Evolutionary conservation across 2,113 vertebrate genomes (phyloP).

Genomic region (Rhizomys pruinosus): DNA sequence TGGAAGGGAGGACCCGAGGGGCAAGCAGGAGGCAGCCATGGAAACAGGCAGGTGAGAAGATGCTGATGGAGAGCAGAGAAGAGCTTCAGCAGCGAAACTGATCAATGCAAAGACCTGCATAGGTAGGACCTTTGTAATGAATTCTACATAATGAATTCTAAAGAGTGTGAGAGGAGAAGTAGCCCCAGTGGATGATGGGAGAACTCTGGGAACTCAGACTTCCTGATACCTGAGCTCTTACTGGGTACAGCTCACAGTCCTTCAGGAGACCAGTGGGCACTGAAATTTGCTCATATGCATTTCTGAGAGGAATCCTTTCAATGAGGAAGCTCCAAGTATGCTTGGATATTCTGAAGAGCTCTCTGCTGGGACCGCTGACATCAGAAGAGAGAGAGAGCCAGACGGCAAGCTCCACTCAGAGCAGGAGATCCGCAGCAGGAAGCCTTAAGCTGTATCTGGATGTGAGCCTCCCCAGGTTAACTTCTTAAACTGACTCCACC

Average conservation of each 20-base stretch:
- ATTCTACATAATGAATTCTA: constrained; percentile 96
- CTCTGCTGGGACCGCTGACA: too few relatives aligned
- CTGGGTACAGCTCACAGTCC: constrained; percentile 92
- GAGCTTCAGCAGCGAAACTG: too few relatives aligned
- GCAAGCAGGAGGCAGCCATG: not conserved
- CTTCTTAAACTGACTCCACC: not conserved
- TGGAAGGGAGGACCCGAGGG: not conserved
- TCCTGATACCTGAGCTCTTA: constrained; percentile 95
- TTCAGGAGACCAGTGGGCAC: not conserved
- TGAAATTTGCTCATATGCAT: too few relatives aligned
- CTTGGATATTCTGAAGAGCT: not conserved
- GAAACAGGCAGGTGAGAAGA: not conserved
- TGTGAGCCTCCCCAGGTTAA: not conserved
- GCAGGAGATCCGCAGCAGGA: too few relatives aligned
- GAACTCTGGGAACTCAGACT: constrained; percentile 95
- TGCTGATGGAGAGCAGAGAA: not conserved
- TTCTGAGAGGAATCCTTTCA: not conserved
- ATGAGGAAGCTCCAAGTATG: not conserved
- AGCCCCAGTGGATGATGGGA: constrained; percentile 88
- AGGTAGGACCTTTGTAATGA: constrained; percentile 92
- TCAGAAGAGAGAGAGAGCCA: too few relatives aligned
- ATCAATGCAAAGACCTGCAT: not conserved
- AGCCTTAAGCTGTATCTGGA: not conserved
- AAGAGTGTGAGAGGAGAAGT: constrained; percentile 94
- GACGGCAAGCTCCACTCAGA: too few relatives aligned